A percentile compares a stretch with the other conserved stretches of the same genome.
These are phyloP conservation scores for Gallinago paraguaiae DNA, from an alignment of 2,113 vertebrate genomes.

Conservation along the genomic window DNA sequence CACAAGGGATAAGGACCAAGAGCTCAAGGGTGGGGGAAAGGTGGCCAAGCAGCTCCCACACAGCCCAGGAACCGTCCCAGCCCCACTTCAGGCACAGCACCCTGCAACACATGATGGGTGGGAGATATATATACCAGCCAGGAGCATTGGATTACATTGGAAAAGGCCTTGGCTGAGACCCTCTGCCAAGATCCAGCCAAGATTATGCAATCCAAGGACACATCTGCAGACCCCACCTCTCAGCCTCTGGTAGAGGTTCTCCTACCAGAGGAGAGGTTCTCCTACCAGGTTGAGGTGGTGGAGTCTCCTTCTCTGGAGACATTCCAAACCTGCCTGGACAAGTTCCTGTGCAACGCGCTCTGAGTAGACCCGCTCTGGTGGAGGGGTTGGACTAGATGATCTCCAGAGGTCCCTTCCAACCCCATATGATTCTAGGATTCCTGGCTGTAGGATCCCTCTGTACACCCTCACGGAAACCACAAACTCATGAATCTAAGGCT, in stretches of 20 bases:
- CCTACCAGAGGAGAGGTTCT: too few species aligned
- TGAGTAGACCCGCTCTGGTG: too few species aligned
- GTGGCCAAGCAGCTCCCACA: not conserved
- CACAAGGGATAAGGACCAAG: not conserved
- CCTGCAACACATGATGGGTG: not conserved
- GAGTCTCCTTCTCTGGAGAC: too few species aligned
- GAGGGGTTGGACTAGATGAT: too few species aligned
- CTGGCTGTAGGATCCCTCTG: not conserved
- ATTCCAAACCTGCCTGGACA: too few species aligned
- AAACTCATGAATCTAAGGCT: too few species aligned
- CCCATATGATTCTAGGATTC: too few species aligned
- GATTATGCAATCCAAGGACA: not conserved
- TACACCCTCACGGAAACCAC: not conserved
- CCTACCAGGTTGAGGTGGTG: too few species aligned
- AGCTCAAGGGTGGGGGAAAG: not conserved
- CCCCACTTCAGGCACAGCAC: rapidly evolving
- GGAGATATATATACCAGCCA: too few species aligned
- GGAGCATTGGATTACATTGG: not conserved
- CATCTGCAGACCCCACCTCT: rapidly evolving
- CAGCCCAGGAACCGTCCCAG: rapidly evolving
- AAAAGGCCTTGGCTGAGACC: not conserved
- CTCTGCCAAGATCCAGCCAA: not conserved
- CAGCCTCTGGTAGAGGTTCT: not conserved
- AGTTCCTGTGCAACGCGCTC: too few species aligned
- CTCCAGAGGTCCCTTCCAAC: too few species aligned